Evolutionary conservation across 2,113 vertebrate genomes (phyloP), one percentile per base, ranked within the genome.

Genomic region (Coptodon bakossiorum): DNA sequence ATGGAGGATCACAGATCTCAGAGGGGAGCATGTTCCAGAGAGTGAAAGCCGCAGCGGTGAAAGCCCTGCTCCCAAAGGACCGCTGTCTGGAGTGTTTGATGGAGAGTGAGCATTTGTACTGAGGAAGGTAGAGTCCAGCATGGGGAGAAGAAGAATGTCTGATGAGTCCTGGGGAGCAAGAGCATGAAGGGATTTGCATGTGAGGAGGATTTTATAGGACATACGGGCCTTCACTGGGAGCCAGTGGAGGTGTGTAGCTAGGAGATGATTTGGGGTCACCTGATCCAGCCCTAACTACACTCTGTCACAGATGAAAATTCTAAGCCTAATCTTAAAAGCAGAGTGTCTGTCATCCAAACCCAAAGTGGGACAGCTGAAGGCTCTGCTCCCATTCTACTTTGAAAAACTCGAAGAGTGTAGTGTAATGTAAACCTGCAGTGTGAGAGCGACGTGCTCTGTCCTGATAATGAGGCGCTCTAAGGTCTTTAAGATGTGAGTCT

Each of bases 261-360:
- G 6, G 61, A 11, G 19, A 68, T 3, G 34, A 7, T 40, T 68
- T 19, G 3, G 63, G 63, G 36, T 68, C 34, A 68, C 11, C 36
- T 40, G 36, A 40, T 40, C 5, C 9, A 66, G 61, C 29, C 27
- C 59, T 34, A 17, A 34, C 9, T 34, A 34, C 9, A 5, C 52
- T 22, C 31, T 19, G 3, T 29, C 29, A 34, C 16, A 63, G 2
- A 63, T 0, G 0, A 63, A 14, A 29, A 27, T 8, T 29, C 2
- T 12, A 29, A 29, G 59, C 0, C 2, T 66, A 7, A 66, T 36
- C 31, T 66, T 36, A 36, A 63, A 63, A 36, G 24, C 3, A 14
- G 12, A 59, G 56, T 59, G 56, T 59, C 54, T 27, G 11, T 24
- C 54, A 29, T 5, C 24, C 24, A 27, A 57, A 57, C 12, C 22